Percentiles rank a stretch among this genome's conserved stretches.
These are phyloP conservation scores for Phyllostomus discolor DNA, from an alignment of 2,113 vertebrate genomes.

Conservation along the genomic window DNA sequence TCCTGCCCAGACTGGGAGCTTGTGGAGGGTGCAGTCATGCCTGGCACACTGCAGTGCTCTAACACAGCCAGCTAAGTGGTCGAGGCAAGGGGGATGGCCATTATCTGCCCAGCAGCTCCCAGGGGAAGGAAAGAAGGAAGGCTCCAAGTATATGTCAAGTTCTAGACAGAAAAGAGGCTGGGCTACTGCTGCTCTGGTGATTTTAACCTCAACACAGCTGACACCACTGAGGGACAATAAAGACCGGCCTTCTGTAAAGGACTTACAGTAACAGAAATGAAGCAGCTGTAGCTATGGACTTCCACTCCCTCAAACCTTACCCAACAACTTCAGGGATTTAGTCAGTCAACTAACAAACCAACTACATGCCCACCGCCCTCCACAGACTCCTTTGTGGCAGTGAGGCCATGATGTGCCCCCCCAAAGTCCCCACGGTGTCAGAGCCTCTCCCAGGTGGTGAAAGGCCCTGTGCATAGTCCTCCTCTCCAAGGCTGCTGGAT, in stretches of 20 bases:
- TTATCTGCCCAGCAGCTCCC: not conserved
- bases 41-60: not conserved
- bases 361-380: not conserved
- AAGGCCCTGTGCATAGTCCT: rapidly evolving
- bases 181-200: not conserved
- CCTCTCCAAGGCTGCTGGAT: not conserved
- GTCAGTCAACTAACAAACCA: not conserved
- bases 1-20: not conserved
- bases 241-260: not conserved
- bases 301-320: not conserved
- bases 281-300: not conserved
- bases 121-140: not conserved
- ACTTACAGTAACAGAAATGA: not conserved
- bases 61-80: not conserved
- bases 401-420: not conserved
- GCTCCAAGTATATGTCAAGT: not conserved
- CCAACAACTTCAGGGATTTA: not conserved
- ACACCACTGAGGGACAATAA: not conserved
- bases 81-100: not conserved
- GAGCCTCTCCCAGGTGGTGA: not conserved
- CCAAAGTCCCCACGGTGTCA: not conserved
- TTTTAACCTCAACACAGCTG: not conserved
- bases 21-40: rapidly evolving
- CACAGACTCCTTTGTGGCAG: rapidly evolving
- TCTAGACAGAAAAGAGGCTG: not conserved